Conservation (phyloP, 2,113 vertebrate genomes). For the Pangasianodon hypophthalmus region DNA sequence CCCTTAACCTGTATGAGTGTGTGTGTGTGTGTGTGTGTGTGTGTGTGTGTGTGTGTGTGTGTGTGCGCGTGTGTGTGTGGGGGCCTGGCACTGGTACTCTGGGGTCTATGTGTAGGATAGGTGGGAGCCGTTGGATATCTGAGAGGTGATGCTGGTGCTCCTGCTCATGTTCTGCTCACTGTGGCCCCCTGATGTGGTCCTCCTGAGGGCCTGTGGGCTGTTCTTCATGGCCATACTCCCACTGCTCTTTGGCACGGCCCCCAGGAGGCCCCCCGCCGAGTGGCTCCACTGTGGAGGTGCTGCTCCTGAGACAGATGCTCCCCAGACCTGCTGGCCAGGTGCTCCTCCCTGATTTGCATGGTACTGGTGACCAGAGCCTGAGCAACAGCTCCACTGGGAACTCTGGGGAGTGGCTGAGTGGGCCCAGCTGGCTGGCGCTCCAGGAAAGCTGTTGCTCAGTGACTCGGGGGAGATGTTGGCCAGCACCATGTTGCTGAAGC, state of each 20-base stretch:
- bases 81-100: constrained; percentile 39
- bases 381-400: constrained; percentile 83
- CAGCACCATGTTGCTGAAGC: constrained; percentile 99
- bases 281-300: constrained; percentile 89
- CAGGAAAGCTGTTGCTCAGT: constrained; percentile 95
- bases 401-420: constrained; percentile 83
- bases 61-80: too few relatives aligned
- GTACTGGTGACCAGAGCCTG: constrained; percentile 68
- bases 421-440: constrained; percentile 87
- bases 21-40: constrained; percentile 1
- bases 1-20: constrained; percentile 30
- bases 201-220: constrained; percentile 95
- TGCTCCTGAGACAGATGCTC: constrained; percentile 84
- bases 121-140: constrained; percentile 99
- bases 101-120: constrained; percentile 93
- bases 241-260: constrained; percentile 82
- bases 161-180: constrained; percentile 97
- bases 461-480: constrained; percentile 94
- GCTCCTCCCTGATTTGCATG: constrained; percentile 89
- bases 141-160: constrained; percentile 98
- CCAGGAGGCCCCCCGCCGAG: constrained; percentile 78
- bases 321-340: constrained; percentile 87
- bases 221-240: constrained; percentile 88
- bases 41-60: background rate
- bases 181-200: constrained; percentile 94